These are phyloP conservation scores for Ammospiza nelsoni DNA, from an alignment of 2,113 vertebrate species.

Conservation along the genomic window DNA sequence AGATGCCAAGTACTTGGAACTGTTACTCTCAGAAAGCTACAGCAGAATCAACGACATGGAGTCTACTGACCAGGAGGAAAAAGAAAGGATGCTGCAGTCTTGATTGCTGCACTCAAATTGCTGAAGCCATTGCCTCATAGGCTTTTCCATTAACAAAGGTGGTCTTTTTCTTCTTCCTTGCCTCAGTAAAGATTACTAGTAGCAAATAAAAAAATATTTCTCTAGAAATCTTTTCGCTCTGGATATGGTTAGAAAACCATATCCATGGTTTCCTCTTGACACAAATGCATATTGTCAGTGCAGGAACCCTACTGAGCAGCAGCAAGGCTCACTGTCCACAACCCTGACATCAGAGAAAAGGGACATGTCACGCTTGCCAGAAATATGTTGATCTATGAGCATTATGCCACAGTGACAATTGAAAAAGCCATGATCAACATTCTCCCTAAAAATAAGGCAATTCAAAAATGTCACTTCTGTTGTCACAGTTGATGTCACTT, in stretches of 20 bases:
- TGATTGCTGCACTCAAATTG: background rate
- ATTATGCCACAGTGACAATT: background rate
- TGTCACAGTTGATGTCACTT: constrained; percentile 59
- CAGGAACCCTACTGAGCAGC: background rate
- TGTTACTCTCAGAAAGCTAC: background rate
- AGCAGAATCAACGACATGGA: background rate
- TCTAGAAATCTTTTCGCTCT: background rate
- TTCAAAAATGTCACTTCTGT: constrained; percentile 55
- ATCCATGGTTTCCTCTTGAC: background rate
- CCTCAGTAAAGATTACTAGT: background rate
- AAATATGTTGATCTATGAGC: background rate
- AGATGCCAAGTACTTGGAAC: background rate
- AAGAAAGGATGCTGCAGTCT: background rate
- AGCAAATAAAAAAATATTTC: background rate
- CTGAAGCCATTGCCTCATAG: background rate
- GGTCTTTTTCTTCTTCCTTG: background rate
- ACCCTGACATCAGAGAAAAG: background rate
- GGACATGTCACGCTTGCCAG: background rate
- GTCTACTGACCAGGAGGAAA: background rate
- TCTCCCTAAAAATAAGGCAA: constrained; percentile 52
- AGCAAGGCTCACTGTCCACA: background rate
- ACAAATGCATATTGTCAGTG: background rate
- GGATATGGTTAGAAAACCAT: background rate
- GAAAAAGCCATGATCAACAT: constrained; percentile 27
- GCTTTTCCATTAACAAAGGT: background rate